phyloP scores from a whole-genome alignment of 64 coral and sea anemone genomes.

The Montipora efflorescens region DNA sequence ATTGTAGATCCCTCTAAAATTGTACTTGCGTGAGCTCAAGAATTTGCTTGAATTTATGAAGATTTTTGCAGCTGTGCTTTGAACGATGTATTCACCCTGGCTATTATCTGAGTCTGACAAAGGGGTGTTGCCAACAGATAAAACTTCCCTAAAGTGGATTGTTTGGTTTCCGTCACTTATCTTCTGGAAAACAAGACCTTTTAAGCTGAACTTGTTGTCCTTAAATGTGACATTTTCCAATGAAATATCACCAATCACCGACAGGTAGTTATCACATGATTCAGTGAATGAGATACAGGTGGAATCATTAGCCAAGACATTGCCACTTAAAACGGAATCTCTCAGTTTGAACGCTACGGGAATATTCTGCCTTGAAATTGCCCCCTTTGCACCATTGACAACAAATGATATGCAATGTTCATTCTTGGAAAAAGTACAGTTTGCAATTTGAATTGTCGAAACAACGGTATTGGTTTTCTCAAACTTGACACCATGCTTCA shows the following conservation, averaged over 20 bases:
- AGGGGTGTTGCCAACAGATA: neutral
- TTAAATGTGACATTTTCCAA: conserved; percentile 49
- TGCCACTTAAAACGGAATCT: neutral
- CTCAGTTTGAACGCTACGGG: neutral
- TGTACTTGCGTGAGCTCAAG: neutral
- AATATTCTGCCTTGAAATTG: neutral
- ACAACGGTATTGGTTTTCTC: neutral
- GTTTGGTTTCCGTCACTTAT: neutral
- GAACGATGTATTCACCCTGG: neutral
- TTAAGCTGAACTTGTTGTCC: neutral
- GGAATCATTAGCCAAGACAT: neutral
- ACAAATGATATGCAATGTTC: conserved; percentile 19
- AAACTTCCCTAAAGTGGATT: neutral
- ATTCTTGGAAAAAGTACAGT: conserved; percentile 24
- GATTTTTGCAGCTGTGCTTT: neutral
- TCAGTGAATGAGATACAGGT: conserved; percentile 10
- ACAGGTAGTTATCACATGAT: neutral
- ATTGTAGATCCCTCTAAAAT: no score
- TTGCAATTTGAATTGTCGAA: neutral
- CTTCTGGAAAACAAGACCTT: conserved; percentile 17
- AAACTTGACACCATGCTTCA: conserved; percentile 11
- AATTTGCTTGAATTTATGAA: neutral
- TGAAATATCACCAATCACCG: neutral
- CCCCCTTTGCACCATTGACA: neutral
- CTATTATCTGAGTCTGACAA: neutral